These are phyloP conservation scores for Anguilla anguilla DNA, from an alignment of 2,797 vertebrate species.

Conservation along the genomic window DNA sequence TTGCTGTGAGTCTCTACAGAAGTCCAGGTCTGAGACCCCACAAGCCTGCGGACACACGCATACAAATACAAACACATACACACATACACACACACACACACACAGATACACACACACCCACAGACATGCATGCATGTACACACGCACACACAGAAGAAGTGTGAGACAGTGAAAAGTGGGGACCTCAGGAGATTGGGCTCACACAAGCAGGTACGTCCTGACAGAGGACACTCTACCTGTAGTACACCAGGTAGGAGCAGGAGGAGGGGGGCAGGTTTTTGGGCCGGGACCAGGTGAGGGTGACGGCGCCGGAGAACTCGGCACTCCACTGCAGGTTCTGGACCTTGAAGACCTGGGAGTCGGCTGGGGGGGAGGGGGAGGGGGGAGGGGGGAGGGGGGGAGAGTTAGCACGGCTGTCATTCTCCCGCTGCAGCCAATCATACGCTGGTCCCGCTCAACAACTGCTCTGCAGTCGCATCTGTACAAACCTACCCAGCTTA, in stretches of 20 bases:
- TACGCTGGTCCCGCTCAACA: too few species aligned
- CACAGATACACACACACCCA: neutral
- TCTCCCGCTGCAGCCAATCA: neutral
- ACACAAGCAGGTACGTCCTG: neutral
- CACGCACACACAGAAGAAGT: neutral
- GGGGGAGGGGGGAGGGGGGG: neutral
- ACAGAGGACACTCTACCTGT: conserved; percentile 83
- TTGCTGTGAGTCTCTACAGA: conserved; percentile 90
- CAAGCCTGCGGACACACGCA: conserved; percentile 66
- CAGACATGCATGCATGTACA: neutral
- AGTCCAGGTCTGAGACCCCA: conserved; percentile 87
- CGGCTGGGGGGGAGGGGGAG: conserved; percentile 65
- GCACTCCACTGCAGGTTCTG: conserved; percentile 93
- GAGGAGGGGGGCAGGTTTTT: conserved; percentile 85
- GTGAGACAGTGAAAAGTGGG: neutral
- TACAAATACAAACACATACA: neutral
- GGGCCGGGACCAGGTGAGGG: conserved; percentile 87
- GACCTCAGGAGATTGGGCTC: neutral
- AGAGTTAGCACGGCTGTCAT: neutral
- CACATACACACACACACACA: neutral
- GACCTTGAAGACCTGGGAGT: conserved; percentile 86
- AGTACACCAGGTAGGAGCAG: conserved; percentile 87
- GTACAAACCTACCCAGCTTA: too few species aligned
- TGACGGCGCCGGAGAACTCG: conserved; percentile 84
- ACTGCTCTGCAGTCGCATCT: too few species aligned